Evolutionary conservation across 1,140 invertebrate species (phyloP).

Genomic region (Daktulosphaira vitifoliae): DNA sequence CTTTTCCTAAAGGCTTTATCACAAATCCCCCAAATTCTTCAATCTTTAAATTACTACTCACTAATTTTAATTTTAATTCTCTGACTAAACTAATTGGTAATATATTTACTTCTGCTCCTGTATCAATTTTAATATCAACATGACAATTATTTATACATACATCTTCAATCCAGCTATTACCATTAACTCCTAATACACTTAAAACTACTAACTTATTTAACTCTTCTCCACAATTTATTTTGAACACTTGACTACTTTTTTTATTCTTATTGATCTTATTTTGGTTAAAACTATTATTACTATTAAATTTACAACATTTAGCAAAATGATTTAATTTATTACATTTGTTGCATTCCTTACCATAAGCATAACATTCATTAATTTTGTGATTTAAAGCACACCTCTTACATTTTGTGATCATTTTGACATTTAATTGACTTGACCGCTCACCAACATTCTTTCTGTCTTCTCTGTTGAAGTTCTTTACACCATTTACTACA

Average conservation of each 20-base stretch:
- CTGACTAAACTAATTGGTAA: too few species aligned
- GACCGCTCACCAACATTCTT: too few species aligned
- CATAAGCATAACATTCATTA: constrained; percentile 1
- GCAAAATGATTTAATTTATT: neutral
- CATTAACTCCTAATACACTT: neutral
- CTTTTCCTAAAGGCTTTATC: neutral
- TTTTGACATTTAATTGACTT: too few species aligned
- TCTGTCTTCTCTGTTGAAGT: too few species aligned
- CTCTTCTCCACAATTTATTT: too few species aligned
- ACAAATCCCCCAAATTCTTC: constrained; percentile 1
- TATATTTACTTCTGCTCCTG: too few species aligned
- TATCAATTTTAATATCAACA: too few species aligned
- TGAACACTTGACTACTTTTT: neutral
- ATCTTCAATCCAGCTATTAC: neutral
- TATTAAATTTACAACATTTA: neutral
- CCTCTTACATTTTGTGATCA: neutral
- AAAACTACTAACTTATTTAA: neutral
- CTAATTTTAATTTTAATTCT: constrained; percentile 1
- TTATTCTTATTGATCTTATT: neutral
- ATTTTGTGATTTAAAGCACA: neutral
- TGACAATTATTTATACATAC: neutral
- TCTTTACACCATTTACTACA: too few species aligned
- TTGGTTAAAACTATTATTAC: neutral
- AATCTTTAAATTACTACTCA: neutral
- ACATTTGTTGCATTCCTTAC: neutral